Conservation (phyloP, 2,797 vertebrate species). For the Mormyrops boulengeri region DNA sequence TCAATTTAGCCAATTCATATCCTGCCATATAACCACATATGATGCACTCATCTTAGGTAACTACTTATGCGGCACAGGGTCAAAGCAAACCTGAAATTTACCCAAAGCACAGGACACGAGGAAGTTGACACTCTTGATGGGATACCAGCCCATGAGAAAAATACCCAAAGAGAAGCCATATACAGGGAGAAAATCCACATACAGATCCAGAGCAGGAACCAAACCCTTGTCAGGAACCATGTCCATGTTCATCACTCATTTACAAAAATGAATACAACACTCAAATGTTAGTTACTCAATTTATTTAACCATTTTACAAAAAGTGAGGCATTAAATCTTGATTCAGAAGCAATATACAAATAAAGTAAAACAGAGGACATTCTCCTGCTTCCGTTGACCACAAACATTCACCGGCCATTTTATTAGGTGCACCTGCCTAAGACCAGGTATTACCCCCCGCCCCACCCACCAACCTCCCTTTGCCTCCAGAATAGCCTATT, state of each 20-base stretch:
- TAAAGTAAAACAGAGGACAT: constrained; percentile 25
- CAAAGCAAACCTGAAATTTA: not conserved
- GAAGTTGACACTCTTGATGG: not conserved
- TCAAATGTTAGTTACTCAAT: constrained; percentile 36
- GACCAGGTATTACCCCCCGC: not conserved
- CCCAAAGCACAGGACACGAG: not conserved
- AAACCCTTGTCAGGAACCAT: not conserved
- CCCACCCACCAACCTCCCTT: not conserved
- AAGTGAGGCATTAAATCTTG: constrained; percentile 62
- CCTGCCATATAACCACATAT: not conserved
- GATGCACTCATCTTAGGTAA: not conserved
- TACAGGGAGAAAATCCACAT: not conserved
- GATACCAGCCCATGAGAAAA: not conserved
- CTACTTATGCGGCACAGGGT: too few relatives aligned
- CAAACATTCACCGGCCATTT: not conserved
- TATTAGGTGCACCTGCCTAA: not conserved
- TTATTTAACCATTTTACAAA: constrained; percentile 71
- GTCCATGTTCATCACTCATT: not conserved
- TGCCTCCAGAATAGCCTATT: not conserved
- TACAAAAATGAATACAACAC: not conserved
- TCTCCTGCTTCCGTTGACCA: not conserved
- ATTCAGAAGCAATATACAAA: constrained; percentile 43
- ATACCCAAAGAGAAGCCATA: not conserved
- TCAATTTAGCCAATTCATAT: not conserved
- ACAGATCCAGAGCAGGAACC: not conserved